Percentiles rank a stretch among this genome's conserved stretches.
Evolutionary conservation across 1,140 invertebrate species (phyloP).

Genomic region (Agraylea sexmaculata): DNA sequence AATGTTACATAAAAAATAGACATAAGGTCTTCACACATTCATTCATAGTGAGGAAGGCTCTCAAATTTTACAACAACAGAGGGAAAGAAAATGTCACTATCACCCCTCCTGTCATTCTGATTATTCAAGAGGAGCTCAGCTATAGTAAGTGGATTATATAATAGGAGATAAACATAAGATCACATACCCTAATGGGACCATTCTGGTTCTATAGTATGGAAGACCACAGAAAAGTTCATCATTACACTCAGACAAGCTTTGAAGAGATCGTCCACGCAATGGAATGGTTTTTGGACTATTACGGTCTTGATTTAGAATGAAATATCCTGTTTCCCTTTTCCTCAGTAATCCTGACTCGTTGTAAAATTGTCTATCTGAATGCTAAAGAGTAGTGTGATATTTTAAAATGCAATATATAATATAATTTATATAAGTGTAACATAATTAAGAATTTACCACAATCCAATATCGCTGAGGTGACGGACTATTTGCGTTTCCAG

Average conservation of each 20-base stretch:
- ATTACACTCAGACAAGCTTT: slow-evolving; percentile 14
- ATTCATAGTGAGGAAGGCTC: too few species aligned
- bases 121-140: too few species aligned
- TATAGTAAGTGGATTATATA: too few species aligned
- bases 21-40: too few species aligned
- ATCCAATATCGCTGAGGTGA: slow-evolving; percentile 19
- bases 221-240: slow-evolving; percentile 16
- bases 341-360: slow-evolving; percentile 7
- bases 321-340: slow-evolving; percentile 14
- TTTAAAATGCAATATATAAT: too few species aligned
- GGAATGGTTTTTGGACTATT: slow-evolving; percentile 18
- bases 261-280: background rate
- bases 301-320: slow-evolving; percentile 17
- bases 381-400: too few species aligned
- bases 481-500: slow-evolving; percentile 9
- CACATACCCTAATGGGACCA: slow-evolving; percentile 16
- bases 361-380: slow-evolving; percentile 12
- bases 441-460: too few species aligned
- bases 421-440: too few species aligned
- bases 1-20: too few species aligned
- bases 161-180: background rate
- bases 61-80: too few species aligned
- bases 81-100: too few species aligned
- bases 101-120: too few species aligned
- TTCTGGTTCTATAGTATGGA: slow-evolving; percentile 16